Evolutionary conservation across 2,888 invertebrate species (phyloP).

Genomic region (Phragmatobia fuliginosa): DNA sequence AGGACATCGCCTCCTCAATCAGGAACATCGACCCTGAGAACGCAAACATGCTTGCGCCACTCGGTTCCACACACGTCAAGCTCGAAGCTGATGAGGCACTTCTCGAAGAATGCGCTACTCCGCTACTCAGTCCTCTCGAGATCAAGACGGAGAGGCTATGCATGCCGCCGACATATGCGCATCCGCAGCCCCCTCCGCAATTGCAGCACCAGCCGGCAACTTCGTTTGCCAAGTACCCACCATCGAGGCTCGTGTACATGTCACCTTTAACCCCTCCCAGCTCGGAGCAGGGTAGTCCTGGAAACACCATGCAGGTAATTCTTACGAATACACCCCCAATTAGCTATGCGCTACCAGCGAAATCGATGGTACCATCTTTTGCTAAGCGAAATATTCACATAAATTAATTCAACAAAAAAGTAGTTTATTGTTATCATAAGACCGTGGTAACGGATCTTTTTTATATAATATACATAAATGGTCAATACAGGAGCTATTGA

Average conservation of each 20-base stretch:
- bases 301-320: constrained; percentile 88
- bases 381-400: constrained; percentile 68
- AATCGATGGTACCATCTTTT: constrained; percentile 74
- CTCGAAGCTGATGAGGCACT: constrained; percentile 89
- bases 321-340: constrained; percentile 22
- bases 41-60: constrained; percentile 93
- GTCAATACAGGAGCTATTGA: constrained; percentile 12
- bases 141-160: constrained; percentile 92
- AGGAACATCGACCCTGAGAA: constrained; percentile 96
- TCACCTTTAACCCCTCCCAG: constrained; percentile 95
- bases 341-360: constrained; percentile 70
- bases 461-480: not conserved
- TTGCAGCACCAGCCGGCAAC: constrained; percentile 71
- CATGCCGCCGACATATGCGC: constrained; percentile 85
- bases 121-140: constrained; percentile 92
- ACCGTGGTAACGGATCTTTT: constrained; percentile 8
- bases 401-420: not conserved
- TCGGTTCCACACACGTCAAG: constrained; percentile 90
- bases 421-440: constrained; percentile 3
- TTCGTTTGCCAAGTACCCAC: constrained; percentile 79
- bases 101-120: constrained; percentile 88
- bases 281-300: constrained; percentile 95
- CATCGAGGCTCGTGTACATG: constrained; percentile 89
- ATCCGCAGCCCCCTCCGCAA: constrained; percentile 69
- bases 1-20: constrained; percentile 96